Evolutionary conservation across 2,113 vertebrate genomes (phyloP), one percentile per base, ranked within the genome.

Genomic region (Albula goreensis): DNA sequence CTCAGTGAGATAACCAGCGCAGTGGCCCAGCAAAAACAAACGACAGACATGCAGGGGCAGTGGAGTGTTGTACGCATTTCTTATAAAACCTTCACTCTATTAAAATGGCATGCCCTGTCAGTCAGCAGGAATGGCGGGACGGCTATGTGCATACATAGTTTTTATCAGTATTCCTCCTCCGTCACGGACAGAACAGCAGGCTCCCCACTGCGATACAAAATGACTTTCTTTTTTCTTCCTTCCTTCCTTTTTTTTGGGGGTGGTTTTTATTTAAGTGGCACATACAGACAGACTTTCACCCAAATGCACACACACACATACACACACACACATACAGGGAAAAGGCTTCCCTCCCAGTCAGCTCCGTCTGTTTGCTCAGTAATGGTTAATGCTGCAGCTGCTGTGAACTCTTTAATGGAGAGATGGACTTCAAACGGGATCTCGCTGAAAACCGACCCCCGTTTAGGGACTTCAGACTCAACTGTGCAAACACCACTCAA

Each of bases 51-150:
- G 31, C 9, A 57, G 56, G 49, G 31, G 77, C 53, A 31, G 25
- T 5, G 4, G 10, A 15, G 56, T 78, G 78, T 78, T 50, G 31
- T 48, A 12, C 50, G 50, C 22, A 50, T 81, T 81, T 53, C 22
- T 50, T 12, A 78, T 17, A 81, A 31, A 53, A 49, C 22, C 25
- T 41, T 78, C 31, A 60, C 31, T 85, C 56, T 78, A 53, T 84
- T 80, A 86, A 83, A 84, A 83, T 49, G 77, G 19, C 60, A 74
- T 50, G 83, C 70, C 56, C 79, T 31, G 80, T 57, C 63, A 81
- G 86, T 83, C 80, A 80, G 53, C 66, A 53, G 3, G 11, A 51
- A 50, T 50, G n/a, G 56, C 9, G 50, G 50, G 63, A 66, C n/a
- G n/a, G 50, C 63, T 3, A 56, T 25, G 50, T 25, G 4, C 10